Evolutionary conservation across 2,888 invertebrate species (phyloP), one percentile per base, ranked within the genome.

Genomic region (Drosophila falleni): DNA sequence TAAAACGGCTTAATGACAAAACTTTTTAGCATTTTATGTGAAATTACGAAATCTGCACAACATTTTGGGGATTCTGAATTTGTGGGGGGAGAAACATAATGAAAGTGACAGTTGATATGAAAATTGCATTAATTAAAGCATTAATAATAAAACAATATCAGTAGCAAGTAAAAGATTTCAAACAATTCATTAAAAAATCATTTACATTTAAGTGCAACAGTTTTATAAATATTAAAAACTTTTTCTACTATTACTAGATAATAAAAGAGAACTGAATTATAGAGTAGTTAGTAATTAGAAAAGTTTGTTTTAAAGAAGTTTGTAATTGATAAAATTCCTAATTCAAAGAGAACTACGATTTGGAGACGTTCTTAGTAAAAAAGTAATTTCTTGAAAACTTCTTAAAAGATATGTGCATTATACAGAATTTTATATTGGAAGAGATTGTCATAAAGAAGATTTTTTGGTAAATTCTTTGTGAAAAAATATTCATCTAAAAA

Each of bases 1-100:
- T 85, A 78, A 87, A 87, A 84, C 70, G 85, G 87, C 87, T 84
- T 81, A 87, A 84, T 84, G 87, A 84, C 83, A 84, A 84, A 84
- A 84, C 75, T 84, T 84, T 77, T 80, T 66, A 61, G 70, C 81
- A 81, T 78, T 81, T 60, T 50, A 72, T 60, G 47, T 51, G 47
- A 67, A 68, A 63, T 54, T 58, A 44, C 37, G 55, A 61, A 54
- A 39, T 70, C 29, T 58, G 56, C 51, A 73, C 33, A 71, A 58
- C 59, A 63, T 53, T 58, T 58, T 39, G 37, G 23, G 29, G 37
- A 23, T 29, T 35, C 31, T 26, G 6, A 10, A 15, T 1, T 23
- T 23, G 3, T 15, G 23, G 9, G 16, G 2, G 13, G 10, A 31
- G 10, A 39, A 54, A 47, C 23, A 37, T 15, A 16, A 10, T 19